Percentiles rank a stretch among this genome's conserved stretches.
Conservation (phyloP, 2,888 invertebrate species). For the Ditula angustiorana region DNA sequence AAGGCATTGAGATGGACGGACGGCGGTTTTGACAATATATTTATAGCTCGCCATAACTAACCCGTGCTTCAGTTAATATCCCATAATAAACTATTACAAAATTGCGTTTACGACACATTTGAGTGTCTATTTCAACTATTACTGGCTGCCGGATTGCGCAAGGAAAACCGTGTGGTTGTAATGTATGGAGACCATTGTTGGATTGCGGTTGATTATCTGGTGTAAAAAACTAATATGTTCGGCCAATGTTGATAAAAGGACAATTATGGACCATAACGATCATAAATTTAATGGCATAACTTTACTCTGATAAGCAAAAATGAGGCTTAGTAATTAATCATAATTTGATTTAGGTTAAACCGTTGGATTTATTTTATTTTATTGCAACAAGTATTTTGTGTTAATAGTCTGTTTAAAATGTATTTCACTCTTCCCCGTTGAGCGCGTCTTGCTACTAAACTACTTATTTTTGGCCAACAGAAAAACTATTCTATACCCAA, state of each 20-base stretch:
- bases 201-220: slow-evolving; percentile 26
- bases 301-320: no score
- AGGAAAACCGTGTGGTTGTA: slow-evolving; percentile 27
- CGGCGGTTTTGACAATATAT: slow-evolving; percentile 35
- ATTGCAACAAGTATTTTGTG: no score
- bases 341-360: no score
- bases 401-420: no score
- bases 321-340: no score
- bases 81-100: slow-evolving; percentile 36
- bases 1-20: slow-evolving; percentile 16
- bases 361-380: no score
- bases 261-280: background rate
- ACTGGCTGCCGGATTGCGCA: slow-evolving; percentile 32
- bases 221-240: background rate
- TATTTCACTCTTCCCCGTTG: no score
- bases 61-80: slow-evolving; percentile 35
- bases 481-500: no score
- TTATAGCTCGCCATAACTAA: slow-evolving; percentile 36
- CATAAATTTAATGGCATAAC: background rate
- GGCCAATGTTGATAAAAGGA: background rate
- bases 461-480: no score
- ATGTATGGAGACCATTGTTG: slow-evolving; percentile 14
- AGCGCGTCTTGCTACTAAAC: no score
- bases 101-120: slow-evolving; percentile 31
- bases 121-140: slow-evolving; percentile 30